Base-by-base conservation (phyloP, 1,140 invertebrate species). In the Scaptomyza montana region DNA sequence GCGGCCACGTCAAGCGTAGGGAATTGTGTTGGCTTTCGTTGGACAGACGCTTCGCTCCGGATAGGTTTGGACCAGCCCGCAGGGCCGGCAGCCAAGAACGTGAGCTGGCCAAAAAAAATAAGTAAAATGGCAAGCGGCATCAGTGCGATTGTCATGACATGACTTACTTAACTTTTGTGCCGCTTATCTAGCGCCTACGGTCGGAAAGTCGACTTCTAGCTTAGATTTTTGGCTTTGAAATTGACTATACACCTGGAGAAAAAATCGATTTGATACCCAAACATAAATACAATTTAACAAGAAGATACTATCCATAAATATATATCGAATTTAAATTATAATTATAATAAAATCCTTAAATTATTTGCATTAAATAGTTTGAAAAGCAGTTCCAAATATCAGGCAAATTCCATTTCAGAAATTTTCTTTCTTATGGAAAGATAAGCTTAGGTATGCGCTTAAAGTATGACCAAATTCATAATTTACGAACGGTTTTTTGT, bases 91-190 rank as follows among this genome's bases (percentile, higher is more conserved):
- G 16, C 69, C 28, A 57, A 66, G 69, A 80, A 85, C 81, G 80
- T 85, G 81, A 80, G 62, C 65, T 71, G 62, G 74, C 69, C 70
- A 72, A 75, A 74, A 74, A 55, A 30, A 43, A 45, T 28, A 5
- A 43, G 39, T 43, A 19, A 46, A 49, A 60, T 21, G 19, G 54
- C 45, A 49, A 61, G 77, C 74, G 66, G 82, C 70, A 62, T 68
- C 76, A 70, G 41, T 72, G 77, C 73, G 80, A 89, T 87, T 87
- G 84, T 72, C 84, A 89, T 89, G 84, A 89, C 84, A 89, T 89
- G 84, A 79, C 84, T 89, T 89, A 89, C 84, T 89, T 89, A 89
- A 80, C 77, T 79, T 70, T 77, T 63, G 63, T 68, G 59, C 61
- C 25, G 77, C 85, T 89, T 89, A 89, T 89, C 84, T 89, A 89